Percentiles rank a stretch among this genome's conserved stretches.
These are phyloP conservation scores for Melanocharis versteri DNA, from an alignment of 2,113 vertebrate species.

Conservation along the genomic window DNA sequence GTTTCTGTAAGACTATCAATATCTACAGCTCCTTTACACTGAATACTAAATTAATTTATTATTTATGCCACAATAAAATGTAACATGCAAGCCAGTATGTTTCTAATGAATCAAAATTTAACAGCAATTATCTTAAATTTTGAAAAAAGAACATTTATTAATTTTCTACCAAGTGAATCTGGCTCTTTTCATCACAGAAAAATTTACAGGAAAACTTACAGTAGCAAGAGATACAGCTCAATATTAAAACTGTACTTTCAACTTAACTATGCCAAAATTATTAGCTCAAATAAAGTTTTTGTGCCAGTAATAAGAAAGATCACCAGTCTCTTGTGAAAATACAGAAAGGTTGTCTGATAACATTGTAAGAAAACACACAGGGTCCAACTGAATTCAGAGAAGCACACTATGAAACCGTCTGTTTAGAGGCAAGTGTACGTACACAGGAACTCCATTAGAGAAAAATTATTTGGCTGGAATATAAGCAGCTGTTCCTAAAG, in stretches of 20 bases:
- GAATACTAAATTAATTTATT: background rate
- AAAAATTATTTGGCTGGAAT: background rate
- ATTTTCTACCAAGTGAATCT: background rate
- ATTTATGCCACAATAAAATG: background rate
- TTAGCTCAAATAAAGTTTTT: background rate
- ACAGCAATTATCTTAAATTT: background rate
- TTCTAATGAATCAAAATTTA: background rate
- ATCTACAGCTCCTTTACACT: background rate
- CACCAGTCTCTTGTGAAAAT: background rate
- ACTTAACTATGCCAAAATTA: background rate
- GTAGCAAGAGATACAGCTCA: background rate
- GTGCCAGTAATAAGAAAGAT: background rate
- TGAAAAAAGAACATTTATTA: background rate
- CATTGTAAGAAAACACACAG: background rate
- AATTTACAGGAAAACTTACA: background rate
- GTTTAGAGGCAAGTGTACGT: background rate
- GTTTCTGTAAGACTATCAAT: background rate
- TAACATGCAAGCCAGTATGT: background rate
- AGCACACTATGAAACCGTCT: background rate
- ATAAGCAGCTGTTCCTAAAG: background rate
- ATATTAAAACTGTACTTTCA: background rate
- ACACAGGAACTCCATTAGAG: background rate
- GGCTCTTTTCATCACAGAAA: background rate
- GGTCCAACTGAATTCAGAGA: background rate
- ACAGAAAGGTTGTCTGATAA: background rate